These are phyloP conservation scores for Micromesistius poutassou DNA, from an alignment of 2,797 vertebrate genomes.

Conservation along the genomic window DNA sequence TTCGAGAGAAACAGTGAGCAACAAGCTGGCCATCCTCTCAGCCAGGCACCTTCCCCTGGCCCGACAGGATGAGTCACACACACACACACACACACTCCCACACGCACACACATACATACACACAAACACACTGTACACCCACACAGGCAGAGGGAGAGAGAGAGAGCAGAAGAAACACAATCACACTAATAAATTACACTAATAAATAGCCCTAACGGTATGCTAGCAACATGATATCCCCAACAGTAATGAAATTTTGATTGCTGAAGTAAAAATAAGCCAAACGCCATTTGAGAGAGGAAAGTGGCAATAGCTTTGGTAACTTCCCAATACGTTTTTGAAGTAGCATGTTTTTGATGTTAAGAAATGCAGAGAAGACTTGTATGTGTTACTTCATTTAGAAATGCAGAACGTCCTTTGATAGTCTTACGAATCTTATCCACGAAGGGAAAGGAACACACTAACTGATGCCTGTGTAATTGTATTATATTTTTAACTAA, in stretches of 20 bases:
- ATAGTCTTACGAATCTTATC: background rate
- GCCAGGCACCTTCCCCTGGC: slow-evolving; percentile 52
- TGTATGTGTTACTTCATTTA: background rate
- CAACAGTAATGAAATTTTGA: slow-evolving; percentile 3
- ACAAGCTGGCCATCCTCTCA: slow-evolving; percentile 64
- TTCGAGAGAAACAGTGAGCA: slow-evolving; percentile 58
- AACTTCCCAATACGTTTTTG: background rate
- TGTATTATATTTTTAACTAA: background rate
- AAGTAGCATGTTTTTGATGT: background rate
- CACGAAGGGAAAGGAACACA: background rate
- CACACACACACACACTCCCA: slow-evolving; percentile 17
- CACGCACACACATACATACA: slow-evolving; percentile 17
- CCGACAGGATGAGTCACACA: slow-evolving; percentile 2
- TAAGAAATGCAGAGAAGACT: background rate
- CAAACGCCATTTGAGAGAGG: background rate
- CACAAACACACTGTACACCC: background rate
- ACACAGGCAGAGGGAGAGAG: background rate
- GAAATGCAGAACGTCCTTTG: background rate
- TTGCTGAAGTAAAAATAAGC: background rate
- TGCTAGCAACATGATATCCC: slow-evolving; percentile 3
- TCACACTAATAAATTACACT: background rate
- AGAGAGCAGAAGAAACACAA: background rate
- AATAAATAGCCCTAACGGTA: slow-evolving; percentile 4
- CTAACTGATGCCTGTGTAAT: background rate
- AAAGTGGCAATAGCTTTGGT: background rate